Evolutionary conservation across 2,797 vertebrate genomes (phyloP), one percentile per base, ranked within the genome.

Genomic region (Enoplosus armatus): DNA sequence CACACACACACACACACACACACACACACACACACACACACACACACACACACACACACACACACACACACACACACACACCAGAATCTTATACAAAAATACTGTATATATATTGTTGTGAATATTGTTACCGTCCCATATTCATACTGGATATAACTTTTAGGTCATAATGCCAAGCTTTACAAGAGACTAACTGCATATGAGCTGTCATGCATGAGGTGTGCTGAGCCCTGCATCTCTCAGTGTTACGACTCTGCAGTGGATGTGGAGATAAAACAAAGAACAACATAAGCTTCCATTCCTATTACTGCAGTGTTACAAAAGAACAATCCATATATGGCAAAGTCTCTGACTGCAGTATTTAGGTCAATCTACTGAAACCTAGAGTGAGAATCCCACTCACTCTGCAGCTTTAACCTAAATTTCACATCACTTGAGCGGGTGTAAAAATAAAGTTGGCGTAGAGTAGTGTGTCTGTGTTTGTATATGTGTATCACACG

Each of bases 351-450:
- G 47, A 79, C 73, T 81, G 87, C 83, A 76, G 79, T 67, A 93
- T 93, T 75, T 84, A 62, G 88, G 89, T 90, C 86, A 80, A 70
- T 81, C 74, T 77, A 53, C 66, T 83, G 75, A 85, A 86, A 77
- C 65, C 76, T 83, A 64, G 78, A 89, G 75, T 80, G 77, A 82
- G 62, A 74, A 62, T 71, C 71, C 24, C 63, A 74, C 76, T 72
- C 73, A 66, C 82, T 85, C 78, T 71, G 78, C 83, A 82, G 86
- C 79, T 79, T 88, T 85, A 84, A 87, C 84, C 89, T 67, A 78
- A 84, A 88, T 87, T 90, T 90, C 67, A 76, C 81, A 86, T 75
- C 81, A 82, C 74, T 91, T 80, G 45, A 78, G 70, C 72, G 26
- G 59, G 73, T 72, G 70, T 84, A 85, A 90, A 89, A 93, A 87